These are phyloP conservation scores for Hepsetus odoe DNA, from an alignment of 2,113 vertebrate genomes.

Conservation along the genomic window DNA sequence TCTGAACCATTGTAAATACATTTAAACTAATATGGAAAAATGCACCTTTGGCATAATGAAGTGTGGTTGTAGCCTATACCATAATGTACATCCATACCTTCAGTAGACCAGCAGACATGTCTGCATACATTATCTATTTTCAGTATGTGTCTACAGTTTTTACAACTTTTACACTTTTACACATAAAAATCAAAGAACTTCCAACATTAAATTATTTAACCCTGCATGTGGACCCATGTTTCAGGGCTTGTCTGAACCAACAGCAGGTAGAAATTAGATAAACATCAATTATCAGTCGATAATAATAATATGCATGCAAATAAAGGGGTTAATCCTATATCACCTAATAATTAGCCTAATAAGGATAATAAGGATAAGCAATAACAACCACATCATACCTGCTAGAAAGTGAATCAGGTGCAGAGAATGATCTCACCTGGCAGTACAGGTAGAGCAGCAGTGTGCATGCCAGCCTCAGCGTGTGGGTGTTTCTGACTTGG, in stretches of 20 bases:
- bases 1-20: too few relatives aligned
- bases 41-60: neutral
- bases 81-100: neutral
- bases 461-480: constrained; percentile 49
- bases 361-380: neutral
- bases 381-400: neutral
- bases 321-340: neutral
- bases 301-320: neutral
- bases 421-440: constrained; percentile 69
- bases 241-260: too few relatives aligned
- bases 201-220: too few relatives aligned
- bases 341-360: neutral
- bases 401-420: constrained; percentile 4
- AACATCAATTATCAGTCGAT: too few relatives aligned
- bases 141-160: neutral
- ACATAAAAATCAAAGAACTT: too few relatives aligned
- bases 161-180: too few relatives aligned
- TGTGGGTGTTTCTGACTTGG: constrained; percentile 54
- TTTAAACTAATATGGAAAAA: too few relatives aligned
- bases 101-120: neutral
- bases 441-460: constrained; percentile 67
- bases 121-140: neutral
- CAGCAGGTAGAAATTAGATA: neutral
- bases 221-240: too few relatives aligned
- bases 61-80: neutral